Base-by-base conservation (phyloP, 1,140 invertebrate species). In the Heliconius eleuchia region DNA sequence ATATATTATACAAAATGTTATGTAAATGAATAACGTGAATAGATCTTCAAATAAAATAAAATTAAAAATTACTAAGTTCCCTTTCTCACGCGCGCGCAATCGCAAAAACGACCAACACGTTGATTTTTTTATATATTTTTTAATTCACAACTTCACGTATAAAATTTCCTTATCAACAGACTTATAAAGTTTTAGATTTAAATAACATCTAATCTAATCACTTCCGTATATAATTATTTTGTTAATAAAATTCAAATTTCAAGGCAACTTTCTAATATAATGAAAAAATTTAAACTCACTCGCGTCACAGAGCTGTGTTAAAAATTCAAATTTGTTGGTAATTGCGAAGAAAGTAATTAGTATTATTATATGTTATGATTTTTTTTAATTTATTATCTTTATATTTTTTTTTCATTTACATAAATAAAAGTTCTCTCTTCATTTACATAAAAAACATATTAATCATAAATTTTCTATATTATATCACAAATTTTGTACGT, bases 151-250 rank as follows among this genome's bases (percentile, higher is more conserved):
- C 30, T 66, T 27, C n/a, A 30, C 11, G 11, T 66, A 3, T 23
- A 60, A 60, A 60, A 60, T 60, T 55, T 55, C 52, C 55, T 60
- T 60, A 60, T 60, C 55, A 23, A 60, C n/a, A 60, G 7, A 60
- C 19, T 13, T 52, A 52, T 52, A 52, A 52, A 18, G 50, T 60
- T 60, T 60, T 60, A 60, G 55, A 23, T 60, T 60, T 60, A 23
- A 60, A 60, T 23, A 60, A 60, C 55, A 60, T 60, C 55, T 60
- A 60, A 60, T 60, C n/a, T 60, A 60, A 60, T 60, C 55, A 60
- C 7, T 23, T 60, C 55, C 55, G 55, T 23, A n/a, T 23, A 27
- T 60, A 60, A 60, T 60, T 60, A 60, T 60, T 60, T 11, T n/a
- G 55, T 23, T 23, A 60, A 60, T 60, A 60, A 60, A 60, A 60